A percentile compares a stretch with the other conserved stretches of the same genome.
These are phyloP conservation scores for Andrena marginata DNA, from an alignment of 2,888 invertebrate species.

Conservation along the genomic window DNA sequence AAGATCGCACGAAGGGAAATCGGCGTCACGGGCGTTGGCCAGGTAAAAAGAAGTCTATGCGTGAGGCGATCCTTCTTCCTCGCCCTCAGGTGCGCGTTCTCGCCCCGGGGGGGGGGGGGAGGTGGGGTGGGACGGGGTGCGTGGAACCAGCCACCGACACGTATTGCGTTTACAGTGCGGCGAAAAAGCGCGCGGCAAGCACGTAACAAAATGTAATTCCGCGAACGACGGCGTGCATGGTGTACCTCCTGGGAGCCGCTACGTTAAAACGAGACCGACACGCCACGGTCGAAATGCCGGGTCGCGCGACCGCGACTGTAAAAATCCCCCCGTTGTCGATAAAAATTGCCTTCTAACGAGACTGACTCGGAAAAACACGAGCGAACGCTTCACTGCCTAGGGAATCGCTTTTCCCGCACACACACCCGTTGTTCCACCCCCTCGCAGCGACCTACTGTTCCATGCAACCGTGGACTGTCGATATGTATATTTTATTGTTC, in stretches of 20 bases:
- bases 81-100: neutral
- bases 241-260: constrained; percentile 45
- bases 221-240: constrained; percentile 56
- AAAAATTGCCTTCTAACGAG: constrained; percentile 74
- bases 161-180: constrained; percentile 34
- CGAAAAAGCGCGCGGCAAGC: constrained; percentile 39
- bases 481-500: constrained; percentile 43
- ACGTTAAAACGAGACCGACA: constrained; percentile 61
- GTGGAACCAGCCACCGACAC: constrained; percentile 13
- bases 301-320: constrained; percentile 61
- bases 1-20: neutral
- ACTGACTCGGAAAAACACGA: constrained; percentile 64
- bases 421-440: neutral
- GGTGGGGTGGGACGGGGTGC: neutral
- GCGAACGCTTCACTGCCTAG: constrained; percentile 46
- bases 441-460: constrained; percentile 14
- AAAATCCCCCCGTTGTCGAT: constrained; percentile 70
- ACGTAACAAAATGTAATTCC: constrained; percentile 68
- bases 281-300: constrained; percentile 52
- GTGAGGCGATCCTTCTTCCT: neutral
- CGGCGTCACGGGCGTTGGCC: neutral
- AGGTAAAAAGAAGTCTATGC: neutral
- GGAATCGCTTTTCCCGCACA: constrained; percentile 58
- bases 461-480: constrained; percentile 30
- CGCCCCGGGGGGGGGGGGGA: neutral